A percentile compares a stretch with the other conserved stretches of the same genome.
phyloP scores from a whole-genome alignment of 2,113 vertebrate species.

The Platichthys flesus region DNA sequence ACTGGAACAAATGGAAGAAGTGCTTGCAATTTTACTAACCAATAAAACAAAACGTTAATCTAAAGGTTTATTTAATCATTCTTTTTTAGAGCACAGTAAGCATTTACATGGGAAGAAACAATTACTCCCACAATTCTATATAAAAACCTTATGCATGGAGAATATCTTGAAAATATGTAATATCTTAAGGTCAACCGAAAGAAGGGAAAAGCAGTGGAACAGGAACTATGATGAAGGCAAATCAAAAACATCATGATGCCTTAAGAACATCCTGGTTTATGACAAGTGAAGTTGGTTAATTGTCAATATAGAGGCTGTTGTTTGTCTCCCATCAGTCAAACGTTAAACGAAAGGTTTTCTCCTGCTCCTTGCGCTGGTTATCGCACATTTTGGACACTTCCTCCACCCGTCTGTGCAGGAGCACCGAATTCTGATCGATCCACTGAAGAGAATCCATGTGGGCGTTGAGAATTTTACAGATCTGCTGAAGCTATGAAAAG shows the following conservation, averaged over 20 bases:
- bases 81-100: slow-evolving; percentile 30
- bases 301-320: not conserved
- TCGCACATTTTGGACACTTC: slow-evolving; percentile 93
- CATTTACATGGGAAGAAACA: slow-evolving; percentile 30
- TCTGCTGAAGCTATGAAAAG: slow-evolving; percentile 90
- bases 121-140: slow-evolving; percentile 13
- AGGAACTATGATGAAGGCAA: not conserved
- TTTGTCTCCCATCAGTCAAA: slow-evolving; percentile 81
- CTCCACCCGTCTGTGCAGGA: slow-evolving; percentile 94
- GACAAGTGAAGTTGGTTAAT: not conserved
- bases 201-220: not conserved
- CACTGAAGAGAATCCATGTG: slow-evolving; percentile 99
- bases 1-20: not conserved
- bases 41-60: not conserved
- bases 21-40: not conserved
- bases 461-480: slow-evolving; percentile 97
- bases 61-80: slow-evolving; percentile 60
- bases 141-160: slow-evolving; percentile 41
- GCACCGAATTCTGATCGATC: slow-evolving; percentile 95
- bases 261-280: not conserved
- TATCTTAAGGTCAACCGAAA: slow-evolving; percentile 11
- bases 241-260: not conserved
- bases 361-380: slow-evolving; percentile 93
- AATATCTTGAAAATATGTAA: slow-evolving; percentile 50
- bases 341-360: slow-evolving; percentile 89